Base-by-base conservation (phyloP, 2,113 vertebrate species). In the Oryzias curvinotus region DNA sequence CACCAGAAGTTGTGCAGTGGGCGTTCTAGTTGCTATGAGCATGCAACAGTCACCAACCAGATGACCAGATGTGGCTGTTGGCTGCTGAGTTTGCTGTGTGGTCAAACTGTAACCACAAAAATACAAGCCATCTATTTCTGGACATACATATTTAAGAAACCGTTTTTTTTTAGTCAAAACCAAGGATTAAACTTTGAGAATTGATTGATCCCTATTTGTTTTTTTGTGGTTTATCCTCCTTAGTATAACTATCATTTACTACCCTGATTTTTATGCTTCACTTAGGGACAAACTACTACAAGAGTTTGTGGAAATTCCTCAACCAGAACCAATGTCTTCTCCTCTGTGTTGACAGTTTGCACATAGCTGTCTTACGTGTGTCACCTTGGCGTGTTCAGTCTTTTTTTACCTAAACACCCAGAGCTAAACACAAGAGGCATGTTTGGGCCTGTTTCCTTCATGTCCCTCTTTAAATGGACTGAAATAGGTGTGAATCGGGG, bases 71-170 rank as follows among this genome's bases (percentile, higher is more conserved):
- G 80, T 76, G 69, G 61, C 61, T 81, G 84, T 56, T 36, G 86
- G 86, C 86, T 85, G 85, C 87, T 85, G 85, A 86, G 57, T 72
- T 85, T 73, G 81, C 84, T 71, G 51, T 86, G 78, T 76, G 71
- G 80, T 80, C 81, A 67, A 75, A 73, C 58, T 56, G 71, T 71
- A 75, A 84, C 80, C 80, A 84, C 52, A 74, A 85, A 88, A 88
- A 85, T 65, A 21, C 68, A 28, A 57, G 68, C 57, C 77, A 42
- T 19, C 75, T 80, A 72, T 76, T 71, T 41, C 56, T 74, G 57
- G 56, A 74, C 1, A 16, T 55, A 10, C 36, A 12, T 12, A 12
- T 36, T 36, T 36, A 36, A 10, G 36, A 36, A 36, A 36, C 10
- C 12, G 36, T 36, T 36, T 36, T 30, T 36, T 54, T 71, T 48